phyloP scores from a whole-genome alignment of 2,113 vertebrate genomes.

The Romanogobio albipinnatus region DNA sequence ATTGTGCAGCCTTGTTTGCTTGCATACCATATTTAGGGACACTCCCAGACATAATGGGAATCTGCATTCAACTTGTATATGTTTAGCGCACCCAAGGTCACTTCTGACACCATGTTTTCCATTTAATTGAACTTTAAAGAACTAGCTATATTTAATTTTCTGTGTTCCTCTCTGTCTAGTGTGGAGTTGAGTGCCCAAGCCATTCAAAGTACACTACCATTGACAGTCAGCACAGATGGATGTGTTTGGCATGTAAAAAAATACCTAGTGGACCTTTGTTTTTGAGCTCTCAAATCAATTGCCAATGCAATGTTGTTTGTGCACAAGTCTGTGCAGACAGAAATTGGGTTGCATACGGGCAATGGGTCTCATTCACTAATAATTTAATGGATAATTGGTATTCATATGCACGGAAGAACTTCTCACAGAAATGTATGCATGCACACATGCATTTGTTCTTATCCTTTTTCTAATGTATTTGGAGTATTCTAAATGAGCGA shows the following conservation, averaged over 20 bases:
- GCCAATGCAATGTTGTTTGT: not conserved
- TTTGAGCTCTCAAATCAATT: not conserved
- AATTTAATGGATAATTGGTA: too few species aligned
- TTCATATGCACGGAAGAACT: too few species aligned
- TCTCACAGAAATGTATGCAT: too few species aligned
- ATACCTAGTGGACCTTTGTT: not conserved
- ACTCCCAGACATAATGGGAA: not conserved
- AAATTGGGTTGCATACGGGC: not conserved
- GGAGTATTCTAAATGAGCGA: not conserved
- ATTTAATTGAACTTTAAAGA: not conserved
- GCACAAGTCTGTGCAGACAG: not conserved
- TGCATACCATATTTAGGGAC: not conserved
- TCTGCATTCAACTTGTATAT: not conserved
- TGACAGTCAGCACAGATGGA: not conserved
- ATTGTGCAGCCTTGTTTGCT: not conserved
- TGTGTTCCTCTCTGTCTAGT: not conserved
- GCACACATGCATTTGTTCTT: too few species aligned
- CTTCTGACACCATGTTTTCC: not conserved
- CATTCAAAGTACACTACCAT: not conserved
- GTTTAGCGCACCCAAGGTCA: not conserved
- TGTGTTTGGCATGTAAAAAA: not conserved
- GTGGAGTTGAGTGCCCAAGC: too few species aligned
- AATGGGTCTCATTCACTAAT: not conserved
- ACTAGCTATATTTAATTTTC: not conserved
- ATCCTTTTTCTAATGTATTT: not conserved